phyloP scores from a whole-genome alignment of 1,140 invertebrate genomes.

The Phymorhynchus buccinoides region DNA sequence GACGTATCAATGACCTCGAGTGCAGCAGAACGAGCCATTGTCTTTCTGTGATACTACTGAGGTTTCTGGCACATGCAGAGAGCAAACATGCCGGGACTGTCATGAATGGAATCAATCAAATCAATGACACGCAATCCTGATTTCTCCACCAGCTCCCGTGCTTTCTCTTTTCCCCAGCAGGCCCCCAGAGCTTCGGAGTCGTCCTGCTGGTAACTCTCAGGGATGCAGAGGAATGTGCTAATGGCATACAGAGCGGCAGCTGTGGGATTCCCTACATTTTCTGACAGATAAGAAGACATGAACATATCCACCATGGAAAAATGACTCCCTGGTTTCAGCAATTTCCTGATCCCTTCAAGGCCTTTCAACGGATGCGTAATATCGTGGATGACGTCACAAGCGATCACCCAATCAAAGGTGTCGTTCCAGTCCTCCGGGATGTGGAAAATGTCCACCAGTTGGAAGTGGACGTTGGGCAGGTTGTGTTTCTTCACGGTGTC shows the following conservation, averaged over 20 bases:
- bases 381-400: constrained; percentile 19
- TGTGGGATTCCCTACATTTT: constrained; percentile 53
- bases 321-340: constrained; percentile 44
- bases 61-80: constrained; percentile 14
- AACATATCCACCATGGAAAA: constrained; percentile 49
- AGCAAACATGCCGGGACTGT: neutral
- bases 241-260: constrained; percentile 57
- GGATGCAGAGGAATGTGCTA: constrained; percentile 45
- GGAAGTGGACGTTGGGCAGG: constrained; percentile 43
- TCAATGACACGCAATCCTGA: neutral
- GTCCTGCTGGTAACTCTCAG: constrained; percentile 35
- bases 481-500: constrained; percentile 7
- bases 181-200: constrained; percentile 43
- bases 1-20: neutral
- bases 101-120: neutral
- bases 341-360: constrained; percentile 38
- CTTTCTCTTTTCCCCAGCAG: constrained; percentile 43
- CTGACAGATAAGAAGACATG: constrained; percentile 37
- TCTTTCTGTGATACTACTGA: neutral
- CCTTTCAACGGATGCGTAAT: constrained; percentile 1
- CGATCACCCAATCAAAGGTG: constrained; percentile 44
- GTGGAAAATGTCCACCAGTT: constrained; percentile 39
- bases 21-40: neutral
- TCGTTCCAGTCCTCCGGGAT: constrained; percentile 42
- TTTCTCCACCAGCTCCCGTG: neutral